phyloP scores from a whole-genome alignment of 2,888 invertebrate species.

The Polyommatus icarus region DNA sequence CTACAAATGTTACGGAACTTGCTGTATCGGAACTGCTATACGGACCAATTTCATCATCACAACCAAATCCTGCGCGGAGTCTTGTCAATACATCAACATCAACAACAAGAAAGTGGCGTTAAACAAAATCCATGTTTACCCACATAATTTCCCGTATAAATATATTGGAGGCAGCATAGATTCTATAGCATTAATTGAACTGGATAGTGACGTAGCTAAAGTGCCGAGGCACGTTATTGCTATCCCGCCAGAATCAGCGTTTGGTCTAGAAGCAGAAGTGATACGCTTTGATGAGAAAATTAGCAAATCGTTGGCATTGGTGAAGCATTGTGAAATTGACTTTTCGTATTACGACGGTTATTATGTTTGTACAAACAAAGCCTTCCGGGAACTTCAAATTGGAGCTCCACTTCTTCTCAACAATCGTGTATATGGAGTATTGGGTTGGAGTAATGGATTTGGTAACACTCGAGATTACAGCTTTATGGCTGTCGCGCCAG shows the following conservation, averaged over 20 bases:
- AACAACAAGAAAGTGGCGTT: constrained; percentile 26
- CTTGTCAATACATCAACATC: constrained; percentile 47
- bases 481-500: constrained; percentile 36
- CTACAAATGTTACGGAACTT: constrained; percentile 42
- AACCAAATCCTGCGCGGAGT: constrained; percentile 54
- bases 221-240: constrained; percentile 45
- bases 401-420: constrained; percentile 56
- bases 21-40: constrained; percentile 56
- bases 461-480: constrained; percentile 29
- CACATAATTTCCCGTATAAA: constrained; percentile 32
- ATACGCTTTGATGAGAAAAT: constrained; percentile 45
- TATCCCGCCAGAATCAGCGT: constrained; percentile 45
- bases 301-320: constrained; percentile 44
- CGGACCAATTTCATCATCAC: constrained; percentile 51
- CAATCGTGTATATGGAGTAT: constrained; percentile 46
- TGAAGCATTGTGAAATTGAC: constrained; percentile 48
- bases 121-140: constrained; percentile 33
- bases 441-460: constrained; percentile 30
- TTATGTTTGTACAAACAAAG: constrained; percentile 52
- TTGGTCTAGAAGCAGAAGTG: constrained; percentile 49
- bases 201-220: constrained; percentile 32
- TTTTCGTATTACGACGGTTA: constrained; percentile 39
- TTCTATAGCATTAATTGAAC: constrained; percentile 37
- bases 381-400: constrained; percentile 44
- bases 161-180: constrained; percentile 32